Evolutionary conservation across 2,113 vertebrate genomes (phyloP).

Genomic region (Urocitellus parryii): DNA sequence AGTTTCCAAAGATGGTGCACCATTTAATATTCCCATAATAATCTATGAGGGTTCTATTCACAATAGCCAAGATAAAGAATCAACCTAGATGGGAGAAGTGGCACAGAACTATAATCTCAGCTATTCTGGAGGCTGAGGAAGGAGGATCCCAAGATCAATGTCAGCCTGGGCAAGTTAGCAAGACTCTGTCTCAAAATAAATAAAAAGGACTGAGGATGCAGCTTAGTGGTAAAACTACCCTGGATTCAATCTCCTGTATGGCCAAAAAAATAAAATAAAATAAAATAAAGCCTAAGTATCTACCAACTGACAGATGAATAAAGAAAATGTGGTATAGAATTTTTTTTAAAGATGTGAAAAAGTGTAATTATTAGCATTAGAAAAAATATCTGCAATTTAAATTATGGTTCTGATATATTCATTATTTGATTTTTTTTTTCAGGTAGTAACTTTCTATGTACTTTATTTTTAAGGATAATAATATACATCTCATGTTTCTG

Average conservation of each 20-base stretch:
- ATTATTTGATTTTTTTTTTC: slow-evolving; percentile 37
- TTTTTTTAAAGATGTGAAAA: neutral
- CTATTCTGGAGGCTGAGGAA: no score
- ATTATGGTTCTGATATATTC: neutral
- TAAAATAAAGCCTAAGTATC: no score
- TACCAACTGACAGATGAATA: neutral
- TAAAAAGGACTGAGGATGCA: no score
- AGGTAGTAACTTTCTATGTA: neutral
- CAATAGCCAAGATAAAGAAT: neutral
- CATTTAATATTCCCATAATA: no score
- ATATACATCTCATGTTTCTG: neutral
- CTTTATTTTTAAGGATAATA: neutral
- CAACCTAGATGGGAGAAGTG: no score
- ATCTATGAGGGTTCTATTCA: neutral
- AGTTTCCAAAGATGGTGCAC: neutral
- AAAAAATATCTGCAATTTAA: neutral
- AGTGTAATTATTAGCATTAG: neutral
- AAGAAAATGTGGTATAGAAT: neutral
- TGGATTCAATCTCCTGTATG: no score
- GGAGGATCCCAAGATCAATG: no score
- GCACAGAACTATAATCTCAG: no score
- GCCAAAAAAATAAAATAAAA: no score
- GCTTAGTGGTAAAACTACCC: no score
- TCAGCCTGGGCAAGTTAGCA: no score
- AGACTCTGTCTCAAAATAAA: no score